Conservation (phyloP, 2,113 vertebrate species). For the Myotis yumanensis region DNA sequence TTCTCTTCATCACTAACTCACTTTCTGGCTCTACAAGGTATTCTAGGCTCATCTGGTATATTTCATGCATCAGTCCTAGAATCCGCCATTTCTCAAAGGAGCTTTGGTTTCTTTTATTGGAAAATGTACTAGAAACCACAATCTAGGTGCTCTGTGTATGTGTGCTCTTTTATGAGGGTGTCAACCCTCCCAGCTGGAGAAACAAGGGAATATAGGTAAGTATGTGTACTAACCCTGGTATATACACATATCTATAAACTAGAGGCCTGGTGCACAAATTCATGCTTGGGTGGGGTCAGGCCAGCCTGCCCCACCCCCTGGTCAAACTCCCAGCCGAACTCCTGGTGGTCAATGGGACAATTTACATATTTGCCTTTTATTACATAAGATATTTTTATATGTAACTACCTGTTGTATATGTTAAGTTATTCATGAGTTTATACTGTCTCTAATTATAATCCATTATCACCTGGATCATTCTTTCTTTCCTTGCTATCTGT, state of each 20-base stretch:
- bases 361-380: too few species aligned
- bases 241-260: neutral
- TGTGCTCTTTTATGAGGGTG: neutral
- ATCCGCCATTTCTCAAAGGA: neutral
- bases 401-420: neutral
- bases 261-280: too few species aligned
- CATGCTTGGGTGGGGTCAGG: too few species aligned
- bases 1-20: neutral
- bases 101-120: neutral
- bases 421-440: neutral
- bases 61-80: neutral
- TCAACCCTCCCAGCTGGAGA: neutral
- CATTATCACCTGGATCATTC: neutral
- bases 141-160: neutral
- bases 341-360: too few species aligned
- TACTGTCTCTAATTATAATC: neutral
- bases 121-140: neutral
- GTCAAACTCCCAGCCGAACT: too few species aligned
- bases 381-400: neutral
- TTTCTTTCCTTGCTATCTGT: neutral
- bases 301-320: too few species aligned
- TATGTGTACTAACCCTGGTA: neutral
- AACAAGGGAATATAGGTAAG: neutral
- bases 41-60: neutral
- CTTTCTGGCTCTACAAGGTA: neutral